Conservation (phyloP, 2,888 invertebrate species). For the Patella ulyssiponensis region DNA sequence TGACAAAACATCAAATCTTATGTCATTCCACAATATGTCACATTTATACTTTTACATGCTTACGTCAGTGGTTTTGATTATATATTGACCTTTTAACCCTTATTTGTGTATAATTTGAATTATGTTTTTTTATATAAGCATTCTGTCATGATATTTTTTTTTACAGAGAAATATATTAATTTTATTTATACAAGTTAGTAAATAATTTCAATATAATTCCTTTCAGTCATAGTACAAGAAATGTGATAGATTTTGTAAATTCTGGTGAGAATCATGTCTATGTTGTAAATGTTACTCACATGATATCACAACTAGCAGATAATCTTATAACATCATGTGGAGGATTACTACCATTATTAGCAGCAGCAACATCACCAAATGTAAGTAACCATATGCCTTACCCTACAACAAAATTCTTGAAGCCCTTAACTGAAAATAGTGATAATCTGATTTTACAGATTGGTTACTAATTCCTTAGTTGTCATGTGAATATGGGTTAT, state of each 20-base stretch:
- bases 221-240: constrained; percentile 93
- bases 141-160: too few species aligned
- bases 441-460: neutral
- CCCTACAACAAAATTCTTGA: too few species aligned
- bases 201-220: constrained; percentile 20
- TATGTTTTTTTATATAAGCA: neutral
- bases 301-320: constrained; percentile 98
- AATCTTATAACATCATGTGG: constrained; percentile 99
- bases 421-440: too few species aligned
- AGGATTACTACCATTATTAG: constrained; percentile 93
- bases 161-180: too few species aligned
- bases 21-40: too few species aligned
- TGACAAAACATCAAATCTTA: too few species aligned
- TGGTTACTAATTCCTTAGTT: neutral
- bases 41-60: too few species aligned
- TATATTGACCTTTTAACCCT: neutral
- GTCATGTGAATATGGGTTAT: neutral
- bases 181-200: too few species aligned
- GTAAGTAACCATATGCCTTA: constrained; percentile 77
- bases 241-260: constrained; percentile 97
- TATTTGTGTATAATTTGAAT: neutral
- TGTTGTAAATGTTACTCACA: constrained; percentile 98
- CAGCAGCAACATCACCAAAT: constrained; percentile 98
- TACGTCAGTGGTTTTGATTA: too few species aligned
- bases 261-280: constrained; percentile 98